These are phyloP conservation scores for Cyanocitta stelleri DNA, from an alignment of 2,113 vertebrate species.

Conservation along the genomic window DNA sequence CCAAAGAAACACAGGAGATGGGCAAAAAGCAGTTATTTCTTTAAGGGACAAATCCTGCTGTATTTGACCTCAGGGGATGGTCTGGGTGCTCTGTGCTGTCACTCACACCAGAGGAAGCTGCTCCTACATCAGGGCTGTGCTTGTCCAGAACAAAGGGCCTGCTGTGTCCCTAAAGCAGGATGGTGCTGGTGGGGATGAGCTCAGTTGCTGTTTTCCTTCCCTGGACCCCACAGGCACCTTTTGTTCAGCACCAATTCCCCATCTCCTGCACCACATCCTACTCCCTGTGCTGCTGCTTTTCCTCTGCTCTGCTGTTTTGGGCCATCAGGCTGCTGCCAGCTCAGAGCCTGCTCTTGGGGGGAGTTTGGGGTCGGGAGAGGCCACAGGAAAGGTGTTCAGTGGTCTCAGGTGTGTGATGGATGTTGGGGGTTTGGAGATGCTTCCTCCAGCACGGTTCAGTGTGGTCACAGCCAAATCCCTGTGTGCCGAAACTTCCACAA, in stretches of 20 bases:
- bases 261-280: fast-evolving
- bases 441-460: neutral
- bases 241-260: neutral
- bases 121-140: neutral
- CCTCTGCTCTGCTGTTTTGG: neutral
- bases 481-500: neutral
- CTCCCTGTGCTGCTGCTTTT: neutral
- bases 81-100: neutral
- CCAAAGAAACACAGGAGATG: neutral
- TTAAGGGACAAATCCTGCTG: neutral
- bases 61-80: neutral
- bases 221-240: neutral
- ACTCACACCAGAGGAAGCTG: neutral
- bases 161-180: neutral
- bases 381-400: neutral
- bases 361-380: neutral
- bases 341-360: neutral
- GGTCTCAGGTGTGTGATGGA: neutral
- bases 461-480: neutral
- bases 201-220: neutral
- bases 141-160: neutral
- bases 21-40: neutral
- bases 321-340: neutral
- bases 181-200: neutral
- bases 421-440: neutral